Conservation (phyloP, 64 coral and sea anemone species). For the Platygyra sinensis region DNA sequence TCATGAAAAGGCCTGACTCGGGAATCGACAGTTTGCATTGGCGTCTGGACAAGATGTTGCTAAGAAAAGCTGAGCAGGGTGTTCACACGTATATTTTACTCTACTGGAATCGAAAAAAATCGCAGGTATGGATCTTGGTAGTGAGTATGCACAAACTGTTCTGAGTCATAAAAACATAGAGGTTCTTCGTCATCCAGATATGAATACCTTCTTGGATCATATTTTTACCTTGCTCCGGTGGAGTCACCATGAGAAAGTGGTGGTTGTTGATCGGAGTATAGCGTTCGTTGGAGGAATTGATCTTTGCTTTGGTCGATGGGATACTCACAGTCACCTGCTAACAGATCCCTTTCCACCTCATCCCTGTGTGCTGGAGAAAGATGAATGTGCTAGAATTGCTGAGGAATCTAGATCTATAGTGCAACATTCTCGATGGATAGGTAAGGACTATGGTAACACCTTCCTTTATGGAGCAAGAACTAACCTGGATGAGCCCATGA, state of each 20-base stretch:
- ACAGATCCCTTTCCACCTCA: conserved; percentile 39
- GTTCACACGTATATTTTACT: conserved; percentile 49
- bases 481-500: conserved; percentile 34
- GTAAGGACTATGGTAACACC: conserved; percentile 66
- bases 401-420: neutral
- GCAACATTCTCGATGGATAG: conserved; percentile 56
- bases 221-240: conserved; percentile 10
- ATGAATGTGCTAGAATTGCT: neutral
- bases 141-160: conserved; percentile 18
- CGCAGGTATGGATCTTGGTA: conserved; percentile 33
- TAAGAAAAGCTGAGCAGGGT: conserved; percentile 56
- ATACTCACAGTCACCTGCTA: conserved; percentile 42
- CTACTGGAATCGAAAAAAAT: conserved; percentile 48
- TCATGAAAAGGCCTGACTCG: conserved; percentile 53
- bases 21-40: conserved; percentile 41
- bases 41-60: conserved; percentile 44
- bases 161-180: conserved; percentile 31
- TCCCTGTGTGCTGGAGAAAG: neutral
- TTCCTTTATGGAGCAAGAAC: conserved; percentile 32
- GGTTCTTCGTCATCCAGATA: conserved; percentile 48
- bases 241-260: conserved; percentile 66
- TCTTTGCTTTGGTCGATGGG: conserved; percentile 59
- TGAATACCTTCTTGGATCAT: neutral
- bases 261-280: conserved; percentile 50
- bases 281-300: conserved; percentile 60